phyloP scores from a whole-genome alignment of 2,113 vertebrate genomes.

The Megatriorchis doriae region DNA sequence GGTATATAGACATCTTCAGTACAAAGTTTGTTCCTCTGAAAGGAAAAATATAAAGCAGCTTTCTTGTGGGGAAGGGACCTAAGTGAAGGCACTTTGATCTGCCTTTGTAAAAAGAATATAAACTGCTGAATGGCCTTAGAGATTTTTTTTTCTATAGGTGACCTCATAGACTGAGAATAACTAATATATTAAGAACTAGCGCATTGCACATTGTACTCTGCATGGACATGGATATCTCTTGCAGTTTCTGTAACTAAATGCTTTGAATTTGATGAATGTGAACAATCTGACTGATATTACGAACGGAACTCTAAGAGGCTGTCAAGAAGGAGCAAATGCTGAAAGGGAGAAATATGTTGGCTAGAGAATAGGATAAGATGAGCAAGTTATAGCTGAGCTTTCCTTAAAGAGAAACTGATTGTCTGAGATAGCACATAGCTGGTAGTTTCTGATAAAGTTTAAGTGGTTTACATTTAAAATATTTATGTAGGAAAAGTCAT shows the following conservation, averaged over 20 bases:
- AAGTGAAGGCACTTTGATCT: neutral
- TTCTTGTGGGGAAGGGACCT: neutral
- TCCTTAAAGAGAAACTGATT: neutral
- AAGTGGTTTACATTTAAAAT: neutral
- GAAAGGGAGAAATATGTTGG: neutral
- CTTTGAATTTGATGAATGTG: neutral
- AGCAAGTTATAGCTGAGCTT: neutral
- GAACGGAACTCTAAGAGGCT: neutral
- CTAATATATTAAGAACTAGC: neutral
- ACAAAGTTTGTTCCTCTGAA: neutral
- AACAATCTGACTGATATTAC: neutral
- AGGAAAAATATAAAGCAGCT: neutral
- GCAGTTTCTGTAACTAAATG: neutral
- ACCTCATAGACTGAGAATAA: neutral
- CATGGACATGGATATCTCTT: neutral
- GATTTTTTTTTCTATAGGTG: neutral
- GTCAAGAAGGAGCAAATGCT: neutral
- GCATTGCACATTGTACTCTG: neutral
- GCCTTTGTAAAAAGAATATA: neutral
- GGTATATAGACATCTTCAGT: neutral
- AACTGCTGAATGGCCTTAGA: neutral
- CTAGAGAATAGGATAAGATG: neutral
- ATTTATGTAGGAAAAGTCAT: neutral
- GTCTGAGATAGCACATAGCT: neutral
- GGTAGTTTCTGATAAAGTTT: neutral